phyloP scores from a whole-genome alignment of 2,113 vertebrate species.

The Strix uralensis region DNA sequence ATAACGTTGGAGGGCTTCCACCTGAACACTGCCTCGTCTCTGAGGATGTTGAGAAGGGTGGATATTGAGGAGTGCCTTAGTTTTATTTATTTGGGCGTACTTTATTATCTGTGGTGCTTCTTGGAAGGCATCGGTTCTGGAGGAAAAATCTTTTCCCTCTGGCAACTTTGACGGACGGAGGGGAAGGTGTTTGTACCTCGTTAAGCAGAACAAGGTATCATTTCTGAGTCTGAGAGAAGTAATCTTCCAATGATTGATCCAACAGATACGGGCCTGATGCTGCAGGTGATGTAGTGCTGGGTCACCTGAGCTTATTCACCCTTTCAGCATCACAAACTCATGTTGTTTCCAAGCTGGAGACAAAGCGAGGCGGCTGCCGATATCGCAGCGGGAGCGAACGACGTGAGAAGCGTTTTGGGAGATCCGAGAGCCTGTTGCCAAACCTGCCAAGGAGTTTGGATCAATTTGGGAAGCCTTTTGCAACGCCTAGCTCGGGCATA shows the following conservation, averaged over 20 bases:
- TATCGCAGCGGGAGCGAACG: accelerated
- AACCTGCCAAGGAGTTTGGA: not conserved
- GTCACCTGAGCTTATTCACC: not conserved
- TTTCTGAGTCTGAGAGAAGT: not conserved
- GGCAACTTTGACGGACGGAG: not conserved
- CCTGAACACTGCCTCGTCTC: not conserved
- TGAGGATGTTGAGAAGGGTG: not conserved
- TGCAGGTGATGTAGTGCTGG: not conserved
- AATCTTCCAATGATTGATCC: accelerated
- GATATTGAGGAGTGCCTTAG: no score
- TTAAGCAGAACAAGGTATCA: not conserved
- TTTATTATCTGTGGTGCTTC: not conserved
- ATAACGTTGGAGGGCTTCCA: accelerated
- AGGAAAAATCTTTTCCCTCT: not conserved
- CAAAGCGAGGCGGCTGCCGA: not conserved
- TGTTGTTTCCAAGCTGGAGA: not conserved
- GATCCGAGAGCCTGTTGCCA: not conserved
- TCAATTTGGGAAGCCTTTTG: not conserved
- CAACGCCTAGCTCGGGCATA: not conserved
- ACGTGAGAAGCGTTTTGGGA: accelerated
- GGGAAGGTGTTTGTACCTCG: no score
- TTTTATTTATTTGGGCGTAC: not conserved
- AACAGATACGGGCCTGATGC: not conserved
- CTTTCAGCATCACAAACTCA: accelerated
- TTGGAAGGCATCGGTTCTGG: not conserved